These are phyloP conservation scores for Spilogale gracilis DNA, from an alignment of 2,113 vertebrate genomes.

Conservation along the genomic window DNA sequence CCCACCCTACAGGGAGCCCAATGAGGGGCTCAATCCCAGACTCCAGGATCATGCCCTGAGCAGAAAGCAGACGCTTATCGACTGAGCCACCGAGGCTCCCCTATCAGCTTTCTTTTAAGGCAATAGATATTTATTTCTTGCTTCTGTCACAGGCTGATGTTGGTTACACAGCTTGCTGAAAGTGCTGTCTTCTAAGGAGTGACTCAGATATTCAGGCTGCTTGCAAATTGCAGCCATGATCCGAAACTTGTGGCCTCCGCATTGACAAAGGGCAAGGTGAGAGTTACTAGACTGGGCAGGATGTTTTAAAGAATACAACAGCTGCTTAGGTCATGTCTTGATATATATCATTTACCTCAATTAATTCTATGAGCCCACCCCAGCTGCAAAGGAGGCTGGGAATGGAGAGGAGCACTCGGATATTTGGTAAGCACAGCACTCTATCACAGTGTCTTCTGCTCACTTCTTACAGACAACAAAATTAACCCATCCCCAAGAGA, in stretches of 20 bases:
- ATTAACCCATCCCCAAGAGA: not conserved
- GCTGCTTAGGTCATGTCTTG: not conserved
- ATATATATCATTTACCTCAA: not conserved
- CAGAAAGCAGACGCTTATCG: too few relatives aligned
- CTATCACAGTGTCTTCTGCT: not conserved
- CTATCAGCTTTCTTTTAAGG: not conserved
- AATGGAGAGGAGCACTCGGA: not conserved
- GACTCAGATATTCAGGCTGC: not conserved
- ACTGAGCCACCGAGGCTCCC: too few relatives aligned
- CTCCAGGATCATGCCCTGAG: too few relatives aligned
- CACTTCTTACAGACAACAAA: slow-evolving; percentile 29
- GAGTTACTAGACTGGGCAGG: not conserved
- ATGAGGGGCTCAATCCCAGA: too few relatives aligned
- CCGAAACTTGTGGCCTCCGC: not conserved
- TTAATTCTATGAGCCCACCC: not conserved
- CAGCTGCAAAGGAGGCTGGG: not conserved
- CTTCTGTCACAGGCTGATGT: not conserved
- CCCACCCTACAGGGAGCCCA: too few relatives aligned
- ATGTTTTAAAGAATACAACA: not conserved
- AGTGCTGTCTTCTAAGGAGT: not conserved
- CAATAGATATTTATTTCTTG: not conserved
- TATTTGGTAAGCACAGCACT: not conserved
- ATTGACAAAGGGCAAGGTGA: accelerated
- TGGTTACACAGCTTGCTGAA: not conserved
- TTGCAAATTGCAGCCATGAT: not conserved